A percentile compares a stretch with the other conserved stretches of the same genome.
phyloP scores from a whole-genome alignment of 2,888 invertebrate species.

The Dryococelus australis region DNA sequence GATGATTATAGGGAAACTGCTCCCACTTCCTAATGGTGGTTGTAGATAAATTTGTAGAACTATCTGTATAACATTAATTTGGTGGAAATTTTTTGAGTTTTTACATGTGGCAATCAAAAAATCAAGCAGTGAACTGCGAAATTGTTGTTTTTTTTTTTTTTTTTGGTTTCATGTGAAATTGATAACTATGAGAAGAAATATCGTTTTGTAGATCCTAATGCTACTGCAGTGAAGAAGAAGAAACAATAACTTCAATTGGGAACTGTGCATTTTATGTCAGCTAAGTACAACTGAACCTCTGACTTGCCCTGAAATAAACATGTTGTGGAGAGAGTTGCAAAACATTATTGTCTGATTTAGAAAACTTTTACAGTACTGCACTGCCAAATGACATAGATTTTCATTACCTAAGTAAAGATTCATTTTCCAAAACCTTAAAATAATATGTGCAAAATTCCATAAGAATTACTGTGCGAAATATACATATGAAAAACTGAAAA shows the following conservation, averaged over 20 bases:
- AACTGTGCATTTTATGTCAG: background rate
- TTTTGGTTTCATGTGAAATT: background rate
- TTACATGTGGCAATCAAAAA: background rate
- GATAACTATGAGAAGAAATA: background rate
- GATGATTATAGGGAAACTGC: too few relatives aligned
- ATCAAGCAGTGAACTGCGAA: background rate
- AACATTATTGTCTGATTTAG: background rate
- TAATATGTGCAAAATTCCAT: background rate
- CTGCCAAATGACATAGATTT: background rate
- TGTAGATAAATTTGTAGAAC: too few relatives aligned
- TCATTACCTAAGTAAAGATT: background rate
- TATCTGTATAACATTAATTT: too few relatives aligned
- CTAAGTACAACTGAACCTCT: background rate
- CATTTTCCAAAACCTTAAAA: background rate
- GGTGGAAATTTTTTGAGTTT: background rate
- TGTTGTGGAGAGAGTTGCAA: background rate
- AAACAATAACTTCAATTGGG: background rate
- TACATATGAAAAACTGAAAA: background rate
- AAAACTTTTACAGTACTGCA: background rate
- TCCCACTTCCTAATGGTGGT: too few relatives aligned
- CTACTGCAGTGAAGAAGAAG: background rate
- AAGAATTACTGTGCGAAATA: background rate
- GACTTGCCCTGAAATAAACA: background rate
- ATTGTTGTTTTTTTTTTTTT: background rate
- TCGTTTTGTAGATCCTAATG: background rate